These are phyloP conservation scores for Rhopalosiphum padi DNA, from an alignment of 1,140 invertebrate genomes.

Conservation along the genomic window DNA sequence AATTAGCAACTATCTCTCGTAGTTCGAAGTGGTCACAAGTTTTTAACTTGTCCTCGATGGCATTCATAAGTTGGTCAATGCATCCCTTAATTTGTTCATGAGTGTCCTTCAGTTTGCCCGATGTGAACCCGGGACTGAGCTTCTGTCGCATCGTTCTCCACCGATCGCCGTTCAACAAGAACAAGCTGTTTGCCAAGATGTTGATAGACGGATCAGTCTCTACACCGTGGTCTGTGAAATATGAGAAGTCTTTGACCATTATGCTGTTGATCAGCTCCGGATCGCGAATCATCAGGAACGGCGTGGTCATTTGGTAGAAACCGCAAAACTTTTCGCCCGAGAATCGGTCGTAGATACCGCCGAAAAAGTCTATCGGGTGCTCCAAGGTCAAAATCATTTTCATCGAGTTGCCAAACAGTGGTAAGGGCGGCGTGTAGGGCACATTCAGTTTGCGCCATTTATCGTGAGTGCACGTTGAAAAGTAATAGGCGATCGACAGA, in stretches of 20 bases:
- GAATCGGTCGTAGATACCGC: background rate
- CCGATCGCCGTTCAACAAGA: slow-evolving; percentile 66
- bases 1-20: slow-evolving; percentile 44
- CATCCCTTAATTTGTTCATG: slow-evolving; percentile 61
- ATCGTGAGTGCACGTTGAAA: background rate
- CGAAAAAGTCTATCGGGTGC: background rate
- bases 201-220: slow-evolving; percentile 65
- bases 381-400: background rate
- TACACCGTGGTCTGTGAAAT: slow-evolving; percentile 67
- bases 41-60: slow-evolving; percentile 52
- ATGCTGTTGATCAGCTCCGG: slow-evolving; percentile 62
- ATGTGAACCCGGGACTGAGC: slow-evolving; percentile 71
- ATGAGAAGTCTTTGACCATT: slow-evolving; percentile 66
- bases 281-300: slow-evolving; percentile 57
- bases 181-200: slow-evolving; percentile 66
- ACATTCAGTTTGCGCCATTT: slow-evolving; percentile 59
- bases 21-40: slow-evolving; percentile 29
- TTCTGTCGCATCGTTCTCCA: slow-evolving; percentile 71
- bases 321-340: slow-evolving; percentile 30
- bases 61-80: slow-evolving; percentile 60
- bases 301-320: slow-evolving; percentile 59
- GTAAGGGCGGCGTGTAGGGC: slow-evolving; percentile 42
- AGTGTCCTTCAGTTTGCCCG: slow-evolving; percentile 65
- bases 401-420: slow-evolving; percentile 59
- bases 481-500: background rate